A percentile compares a stretch with the other conserved stretches of the same genome.
Conservation (phyloP, 2,888 invertebrate genomes). For the Baronia brevicornis region DNA sequence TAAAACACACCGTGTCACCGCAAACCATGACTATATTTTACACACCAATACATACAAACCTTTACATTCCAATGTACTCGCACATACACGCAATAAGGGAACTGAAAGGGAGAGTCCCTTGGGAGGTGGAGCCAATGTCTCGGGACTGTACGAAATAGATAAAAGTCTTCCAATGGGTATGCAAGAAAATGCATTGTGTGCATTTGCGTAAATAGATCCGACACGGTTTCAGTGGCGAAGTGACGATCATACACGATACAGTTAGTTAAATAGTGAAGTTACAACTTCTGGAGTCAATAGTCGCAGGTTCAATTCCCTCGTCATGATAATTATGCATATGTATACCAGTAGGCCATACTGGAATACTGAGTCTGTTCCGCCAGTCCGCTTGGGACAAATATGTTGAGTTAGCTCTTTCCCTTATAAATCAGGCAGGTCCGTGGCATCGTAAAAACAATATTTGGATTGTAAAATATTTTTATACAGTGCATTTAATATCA, state of each 20-base stretch:
- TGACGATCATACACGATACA: slow-evolving; percentile 20
- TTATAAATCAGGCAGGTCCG: too few species aligned
- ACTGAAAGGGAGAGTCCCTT: slow-evolving; percentile 70
- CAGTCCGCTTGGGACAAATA: too few species aligned
- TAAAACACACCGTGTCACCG: slow-evolving; percentile 40
- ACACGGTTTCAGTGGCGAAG: slow-evolving; percentile 6
- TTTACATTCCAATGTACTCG: slow-evolving; percentile 27
- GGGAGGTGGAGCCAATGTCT: slow-evolving; percentile 73
- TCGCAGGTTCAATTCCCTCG: too few species aligned
- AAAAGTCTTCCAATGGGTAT: slow-evolving; percentile 62
- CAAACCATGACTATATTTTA: slow-evolving; percentile 32
- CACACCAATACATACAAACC: slow-evolving; percentile 30
- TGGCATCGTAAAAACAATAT: too few species aligned
- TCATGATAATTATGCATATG: too few species aligned
- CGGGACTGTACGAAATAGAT: slow-evolving; percentile 56
- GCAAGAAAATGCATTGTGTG: slow-evolving; percentile 66
- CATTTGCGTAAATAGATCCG: slow-evolving; percentile 24
- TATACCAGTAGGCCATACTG: too few species aligned
- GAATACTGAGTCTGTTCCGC: too few species aligned
- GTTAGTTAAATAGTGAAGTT: too few species aligned
- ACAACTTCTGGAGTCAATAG: too few species aligned
- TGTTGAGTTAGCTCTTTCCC: too few species aligned
- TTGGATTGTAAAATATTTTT: slow-evolving; percentile 32
- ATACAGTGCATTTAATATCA: background rate
- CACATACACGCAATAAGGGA: slow-evolving; percentile 35